Evolutionary conservation across 1,140 invertebrate species (phyloP).

Genomic region (Papilio helenus): DNA sequence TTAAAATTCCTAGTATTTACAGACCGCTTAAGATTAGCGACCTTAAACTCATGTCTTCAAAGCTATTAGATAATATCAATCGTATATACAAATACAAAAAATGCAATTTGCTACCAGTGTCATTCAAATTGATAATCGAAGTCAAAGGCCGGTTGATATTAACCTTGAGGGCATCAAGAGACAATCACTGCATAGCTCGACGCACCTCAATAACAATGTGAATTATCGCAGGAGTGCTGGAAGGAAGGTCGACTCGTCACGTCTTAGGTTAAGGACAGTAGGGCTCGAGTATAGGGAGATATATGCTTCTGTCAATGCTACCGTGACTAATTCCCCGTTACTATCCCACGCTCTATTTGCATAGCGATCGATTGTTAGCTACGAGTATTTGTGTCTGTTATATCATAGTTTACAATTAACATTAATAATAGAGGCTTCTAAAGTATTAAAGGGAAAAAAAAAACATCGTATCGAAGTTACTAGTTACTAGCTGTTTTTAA

Average conservation of each 20-base stretch:
- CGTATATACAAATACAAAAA: background rate
- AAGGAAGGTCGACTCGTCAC: constrained; percentile 79
- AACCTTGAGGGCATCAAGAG: constrained; percentile 71
- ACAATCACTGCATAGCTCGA: constrained; percentile 77
- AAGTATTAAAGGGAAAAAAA: too few species aligned
- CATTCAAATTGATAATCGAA: constrained; percentile 43
- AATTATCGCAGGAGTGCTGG: constrained; percentile 65
- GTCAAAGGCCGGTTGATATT: constrained; percentile 48
- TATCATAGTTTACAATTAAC: background rate
- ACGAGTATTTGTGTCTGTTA: constrained; percentile 23
- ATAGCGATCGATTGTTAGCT: constrained; percentile 29
- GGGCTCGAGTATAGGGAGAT: constrained; percentile 44
- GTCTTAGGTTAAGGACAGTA: constrained; percentile 77
- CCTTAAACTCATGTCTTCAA: background rate
- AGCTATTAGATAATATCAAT: background rate
- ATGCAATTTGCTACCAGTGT: background rate
- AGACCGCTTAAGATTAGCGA: background rate
- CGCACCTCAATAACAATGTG: constrained; percentile 73
- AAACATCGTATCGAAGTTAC: too few species aligned
- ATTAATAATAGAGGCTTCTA: too few species aligned
- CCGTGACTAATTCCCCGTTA: constrained; percentile 37
- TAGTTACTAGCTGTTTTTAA: too few species aligned
- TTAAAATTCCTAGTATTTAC: background rate
- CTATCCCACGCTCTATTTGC: constrained; percentile 39
- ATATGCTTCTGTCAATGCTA: constrained; percentile 24